Evolutionary conservation across 2,888 invertebrate species (phyloP), one percentile per base, ranked within the genome.

Genomic region (Chesias legatella): DNA sequence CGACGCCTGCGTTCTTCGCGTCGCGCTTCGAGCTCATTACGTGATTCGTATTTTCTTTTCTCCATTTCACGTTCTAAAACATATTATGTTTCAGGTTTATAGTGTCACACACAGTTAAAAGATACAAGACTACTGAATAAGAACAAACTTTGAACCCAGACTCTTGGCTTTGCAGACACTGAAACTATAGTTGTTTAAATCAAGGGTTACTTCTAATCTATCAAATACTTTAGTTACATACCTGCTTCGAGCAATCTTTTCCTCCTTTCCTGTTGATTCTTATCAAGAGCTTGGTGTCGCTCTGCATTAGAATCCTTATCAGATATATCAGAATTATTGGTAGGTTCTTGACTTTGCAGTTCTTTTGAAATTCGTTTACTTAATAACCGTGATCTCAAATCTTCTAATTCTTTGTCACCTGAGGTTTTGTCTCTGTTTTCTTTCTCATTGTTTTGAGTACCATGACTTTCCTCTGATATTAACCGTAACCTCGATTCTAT

Each of bases 1-100:
- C 85, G 77, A 28, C 91, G 89, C 1, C 91, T 83, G 25, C 90
- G 79, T 50, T 90, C 89, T 60, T 91, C 86, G 27, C 95, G 90
- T 7, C 95, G 89, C 0, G 94, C 92, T 71, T 94, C 94, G 8
- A 94, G 73, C 67, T 95, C 95, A 36, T 90, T 89, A 10, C 93
- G 89, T 0, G 94, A 93, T 35, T 91, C 91, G 70, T 94, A 92
- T 73, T 94, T 95, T 37, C 94, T 90, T 56, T 94, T 90, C 1
- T 93, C 93, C 91, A 93, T 94, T 80, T 95, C 93, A 20, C 94
- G 84, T 62, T 93, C 94, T 85, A 57, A 9, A 79, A 76, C 6
- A 22, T 1, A 22, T 22, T 20, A 38, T 10, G 11, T 38, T 32
- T 7, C 7, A n/a, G n/a, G n/a, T n/a, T n/a, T n/a, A n/a, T n/a